These are phyloP conservation scores for Synanthedon andrenaeformis DNA, from an alignment of 2,888 invertebrate genomes.

Conservation along the genomic window DNA sequence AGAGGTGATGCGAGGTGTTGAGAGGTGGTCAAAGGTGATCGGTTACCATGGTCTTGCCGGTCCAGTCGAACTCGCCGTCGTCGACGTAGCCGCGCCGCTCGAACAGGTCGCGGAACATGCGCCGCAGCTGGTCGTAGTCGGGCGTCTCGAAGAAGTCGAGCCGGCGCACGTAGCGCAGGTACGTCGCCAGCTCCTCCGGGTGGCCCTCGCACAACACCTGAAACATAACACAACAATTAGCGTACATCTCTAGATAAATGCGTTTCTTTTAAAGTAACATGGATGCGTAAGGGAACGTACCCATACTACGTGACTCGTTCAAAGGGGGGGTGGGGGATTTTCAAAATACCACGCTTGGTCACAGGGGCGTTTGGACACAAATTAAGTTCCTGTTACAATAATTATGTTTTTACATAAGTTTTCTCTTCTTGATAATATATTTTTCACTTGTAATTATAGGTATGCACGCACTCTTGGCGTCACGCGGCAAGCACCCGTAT, in stretches of 20 bases:
- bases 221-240: constrained; percentile 72
- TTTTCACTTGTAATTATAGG: no score
- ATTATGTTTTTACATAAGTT: no score
- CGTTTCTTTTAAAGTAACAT: background rate
- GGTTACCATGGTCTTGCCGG: constrained; percentile 83
- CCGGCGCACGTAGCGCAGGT: constrained; percentile 95
- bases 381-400: no score
- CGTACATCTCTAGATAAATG: background rate
- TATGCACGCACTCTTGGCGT: no score
- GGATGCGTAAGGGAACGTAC: no score
- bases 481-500: no score
- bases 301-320: no score
- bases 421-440: no score
- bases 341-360: no score
- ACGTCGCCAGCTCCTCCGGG: constrained; percentile 97
- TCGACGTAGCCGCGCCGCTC: constrained; percentile 88
- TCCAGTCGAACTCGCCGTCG: constrained; percentile 96
- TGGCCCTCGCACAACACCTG: constrained; percentile 85
- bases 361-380: no score
- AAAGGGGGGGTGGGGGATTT: no score
- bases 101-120: constrained; percentile 93
- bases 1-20: constrained; percentile 14
- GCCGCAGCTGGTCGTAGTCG: constrained; percentile 98
- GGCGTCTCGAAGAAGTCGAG: constrained; percentile 99
- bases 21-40: constrained; percentile 16